Evolutionary conservation across 2,888 invertebrate genomes (phyloP), one percentile per base, ranked within the genome.

Genomic region (Ethmia dodecea): DNA sequence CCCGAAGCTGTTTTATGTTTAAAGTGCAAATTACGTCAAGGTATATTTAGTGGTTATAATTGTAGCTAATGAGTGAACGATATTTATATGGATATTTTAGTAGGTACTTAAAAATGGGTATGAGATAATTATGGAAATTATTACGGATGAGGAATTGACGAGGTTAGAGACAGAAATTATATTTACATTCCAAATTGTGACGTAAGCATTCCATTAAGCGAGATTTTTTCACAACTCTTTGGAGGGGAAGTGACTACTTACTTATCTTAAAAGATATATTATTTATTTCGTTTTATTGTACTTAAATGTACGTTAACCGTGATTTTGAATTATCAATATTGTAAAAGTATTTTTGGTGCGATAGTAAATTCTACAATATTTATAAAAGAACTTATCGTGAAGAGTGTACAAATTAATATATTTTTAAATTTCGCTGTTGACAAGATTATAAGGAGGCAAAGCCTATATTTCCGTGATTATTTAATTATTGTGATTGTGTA

Each of bases 351-450:
- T 83, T n/a, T 80, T 83, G 86, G 86, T 84, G 83, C 86, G 81
- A 78, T 83, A 81, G 80, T 71, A 68, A 84, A 83, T 79, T 84
- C 64, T 84, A 83, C 81, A 83, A 79, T 77, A 74, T 81, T 80
- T 78, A 66, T 70, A 66, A 70, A 71, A n/a, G n/a, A n/a, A 63
- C 57, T 60, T 66, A 71, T 70, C 62, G 66, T 63, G 66, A 68
- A 79, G 66, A 30, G 64, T 86, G 84, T 86, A 86, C 84, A 84
- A 84, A 84, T 80, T 83, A 81, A 81, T 81, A 83, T 84, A 83
- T 84, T 84, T 84, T 83, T 84, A 83, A 80, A 84, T 80, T 78
- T 81, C 71, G 68, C 77, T 79, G 78, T 80, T 76, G 74, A 79
- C 68, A 74, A 70, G 55, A 26, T 75, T 75, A 70, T 66, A 57